phyloP scores from a whole-genome alignment of 2,113 vertebrate species.

The Eurypyga helias region DNA sequence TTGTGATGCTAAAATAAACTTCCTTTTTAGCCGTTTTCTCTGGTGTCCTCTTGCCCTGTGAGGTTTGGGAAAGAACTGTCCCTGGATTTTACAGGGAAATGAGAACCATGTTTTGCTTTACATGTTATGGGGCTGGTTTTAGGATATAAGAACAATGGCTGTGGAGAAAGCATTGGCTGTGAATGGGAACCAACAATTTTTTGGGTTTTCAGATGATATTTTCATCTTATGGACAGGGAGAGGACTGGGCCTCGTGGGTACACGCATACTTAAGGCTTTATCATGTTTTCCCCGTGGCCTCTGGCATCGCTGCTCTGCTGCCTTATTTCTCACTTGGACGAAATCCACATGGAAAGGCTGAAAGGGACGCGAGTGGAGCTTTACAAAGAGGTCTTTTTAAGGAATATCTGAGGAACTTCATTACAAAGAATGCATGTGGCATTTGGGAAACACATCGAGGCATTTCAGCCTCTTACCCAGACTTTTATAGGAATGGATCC shows the following conservation, averaged over 20 bases:
- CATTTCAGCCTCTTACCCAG: too few species aligned
- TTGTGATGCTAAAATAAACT: not conserved
- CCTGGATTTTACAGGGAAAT: not conserved
- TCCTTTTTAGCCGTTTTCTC: not conserved
- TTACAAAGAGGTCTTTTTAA: not conserved
- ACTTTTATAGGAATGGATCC: fast-evolving
- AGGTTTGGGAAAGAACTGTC: not conserved
- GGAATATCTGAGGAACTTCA: too few species aligned
- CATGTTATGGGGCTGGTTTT: too few species aligned
- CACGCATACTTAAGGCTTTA: fast-evolving
- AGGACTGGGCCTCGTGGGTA: not conserved
- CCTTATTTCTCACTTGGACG: fast-evolving
- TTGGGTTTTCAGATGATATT: too few species aligned
- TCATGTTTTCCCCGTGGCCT: not conserved
- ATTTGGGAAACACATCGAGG: fast-evolving
- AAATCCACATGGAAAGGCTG: not conserved
- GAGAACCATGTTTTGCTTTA: not conserved
- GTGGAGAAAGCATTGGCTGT: not conserved
- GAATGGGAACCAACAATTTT: fast-evolving
- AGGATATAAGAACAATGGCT: not conserved
- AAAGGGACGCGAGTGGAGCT: too few species aligned
- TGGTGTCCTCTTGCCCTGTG: too few species aligned
- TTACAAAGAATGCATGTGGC: fast-evolving
- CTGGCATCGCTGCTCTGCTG: fast-evolving
- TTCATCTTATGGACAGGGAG: not conserved